Evolutionary conservation across 2,888 invertebrate species (phyloP), one percentile per base, ranked within the genome.

Genomic region (Reticulitermes lucifugus): DNA sequence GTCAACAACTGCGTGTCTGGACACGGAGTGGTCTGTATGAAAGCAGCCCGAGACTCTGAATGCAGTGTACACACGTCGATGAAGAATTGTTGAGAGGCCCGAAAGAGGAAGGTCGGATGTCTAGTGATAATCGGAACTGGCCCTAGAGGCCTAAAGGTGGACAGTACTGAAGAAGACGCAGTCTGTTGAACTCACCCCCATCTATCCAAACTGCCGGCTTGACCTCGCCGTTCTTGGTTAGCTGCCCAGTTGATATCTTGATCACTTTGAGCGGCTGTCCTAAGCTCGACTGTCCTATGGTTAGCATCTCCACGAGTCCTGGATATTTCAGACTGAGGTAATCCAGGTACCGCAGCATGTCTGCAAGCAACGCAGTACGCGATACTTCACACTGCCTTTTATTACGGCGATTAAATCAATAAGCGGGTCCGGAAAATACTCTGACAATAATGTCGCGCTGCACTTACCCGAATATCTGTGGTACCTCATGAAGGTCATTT

Each of bases 161-260:
- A 35, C 35, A 35, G 35, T 4, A 35, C 35, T 35, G 35, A 35
- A 35, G 35, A 35, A 35, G 35, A 35, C 4, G 55, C 18, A 18
- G 14, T 55, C 18, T 55, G 18, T 55, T 55, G 18, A 87, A 85
- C 88, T 89, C 88, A 91, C 97, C 96, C 18, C 95, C 96, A 89
- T 97, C 97, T 59, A 97, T 92, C 94, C 97, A 97, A 71, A 97
- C 94, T 0, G 94, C 95, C 6, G 95, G 95, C 87, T 96, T 96
- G 88, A 92, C 90, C 88, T 88, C 89, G 87, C 89, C 89, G 85
- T 87, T 88, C 87, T 87, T 90, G 85, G 87, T 90, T 12, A 84
- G 86, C 29, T 73, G 84, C 73, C 88, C 91, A 10, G 91, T 91
- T 0, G 92, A 92, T 79, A 96, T 93, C 92, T 95, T 96, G 0